Evolutionary conservation across 1,140 invertebrate species (phyloP).

Genomic region (Myzus persicae): DNA sequence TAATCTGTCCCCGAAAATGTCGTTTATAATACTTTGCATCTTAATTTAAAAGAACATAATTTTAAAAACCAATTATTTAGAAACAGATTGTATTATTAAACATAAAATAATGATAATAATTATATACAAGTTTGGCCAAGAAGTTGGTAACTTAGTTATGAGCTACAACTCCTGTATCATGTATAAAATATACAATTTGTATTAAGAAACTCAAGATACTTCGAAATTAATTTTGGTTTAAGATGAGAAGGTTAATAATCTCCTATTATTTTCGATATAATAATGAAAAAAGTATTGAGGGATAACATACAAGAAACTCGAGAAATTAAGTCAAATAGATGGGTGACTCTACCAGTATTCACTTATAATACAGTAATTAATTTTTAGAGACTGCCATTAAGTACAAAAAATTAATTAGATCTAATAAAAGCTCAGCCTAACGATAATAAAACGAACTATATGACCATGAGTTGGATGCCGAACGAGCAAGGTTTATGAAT

Average conservation of each 20-base stretch:
- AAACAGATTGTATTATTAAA: no score
- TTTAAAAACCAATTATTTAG: no score
- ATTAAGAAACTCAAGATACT: no score
- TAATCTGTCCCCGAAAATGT: no score
- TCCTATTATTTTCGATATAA: background rate
- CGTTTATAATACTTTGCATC: background rate
- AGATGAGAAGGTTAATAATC: no score
- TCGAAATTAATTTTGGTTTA: no score
- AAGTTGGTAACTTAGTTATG: background rate
- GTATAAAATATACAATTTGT: no score
- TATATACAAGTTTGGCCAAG: background rate
- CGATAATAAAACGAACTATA: background rate
- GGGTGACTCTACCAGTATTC: no score
- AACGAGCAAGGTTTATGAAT: background rate
- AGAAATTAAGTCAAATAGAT: no score
- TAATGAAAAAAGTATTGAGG: background rate
- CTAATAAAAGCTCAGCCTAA: background rate
- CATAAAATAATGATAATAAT: background rate
- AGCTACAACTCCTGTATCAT: background rate
- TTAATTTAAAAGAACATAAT: no score
- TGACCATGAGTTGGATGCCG: background rate
- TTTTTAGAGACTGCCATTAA: no score
- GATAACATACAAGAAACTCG: background rate
- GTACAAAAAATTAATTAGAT: background rate
- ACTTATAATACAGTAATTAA: no score